Evolutionary conservation across 2,797 vertebrate species (phyloP), one percentile per base, ranked within the genome.

Genomic region (Darevskia mixta): DNA sequence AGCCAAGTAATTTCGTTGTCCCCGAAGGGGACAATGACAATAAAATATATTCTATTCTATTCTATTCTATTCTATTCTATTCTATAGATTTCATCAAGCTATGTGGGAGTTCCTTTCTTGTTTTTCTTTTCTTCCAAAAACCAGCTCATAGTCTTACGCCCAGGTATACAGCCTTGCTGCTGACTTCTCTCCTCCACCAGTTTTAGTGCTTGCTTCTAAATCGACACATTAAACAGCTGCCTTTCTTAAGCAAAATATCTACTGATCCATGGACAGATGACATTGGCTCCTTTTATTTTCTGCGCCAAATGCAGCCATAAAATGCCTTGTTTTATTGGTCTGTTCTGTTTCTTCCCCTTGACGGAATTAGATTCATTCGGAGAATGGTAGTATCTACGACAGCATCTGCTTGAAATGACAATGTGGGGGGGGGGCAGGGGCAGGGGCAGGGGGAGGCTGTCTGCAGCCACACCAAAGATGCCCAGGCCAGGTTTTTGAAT

Each of bases 211-310:
- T 79, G 49, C 83, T 86, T 71, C 85, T 75, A 82, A 89, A 91
- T 90, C 67, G 92, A 91, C 45, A 4, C 80, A 3, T 78, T 82
- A 29, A 87, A 88, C 90, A 91, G 90, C 86, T 88, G 92, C 13
- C 90, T 38, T 79, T 27, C 88, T 83, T 11, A 84, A 1, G 45
- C 18, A 25, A 79, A 85, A 91, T 92, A 67, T 90, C 75, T 76
- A 84, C 55, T 80, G 93, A 92, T 90, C 82, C 0, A 8, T 23
- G 87, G 88, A 91, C 88, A 81, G 83, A 80, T 72, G 45, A 78
- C 64, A 58, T 69, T 43, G 17, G 43, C 55, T 58, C 18, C 25
- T 64, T 45, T n/a, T 58, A 69, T 71, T 83, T 67, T 66, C 90
- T 49, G 80, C 88, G 84, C 77, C 84, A 11, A 0, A 45, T 2